Base-by-base conservation (phyloP, 2,888 invertebrate genomes). In the Idaea biselata region DNA sequence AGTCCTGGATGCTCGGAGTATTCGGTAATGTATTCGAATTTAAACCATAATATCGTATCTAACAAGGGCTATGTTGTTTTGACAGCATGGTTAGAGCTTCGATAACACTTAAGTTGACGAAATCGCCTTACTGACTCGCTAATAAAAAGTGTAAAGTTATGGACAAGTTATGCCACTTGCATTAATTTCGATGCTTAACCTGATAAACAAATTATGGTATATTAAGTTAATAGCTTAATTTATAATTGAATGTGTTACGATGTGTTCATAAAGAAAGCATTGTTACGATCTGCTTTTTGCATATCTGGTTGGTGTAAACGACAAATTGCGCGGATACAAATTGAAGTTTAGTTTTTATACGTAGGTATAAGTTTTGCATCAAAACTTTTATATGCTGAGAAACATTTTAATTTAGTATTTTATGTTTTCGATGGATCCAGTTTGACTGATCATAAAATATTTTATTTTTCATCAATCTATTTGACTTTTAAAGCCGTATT, bases 201-300 rank as follows among this genome's bases (percentile, higher is more conserved):
- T 86, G 92, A 91, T 92, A 91, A 92, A 92, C 92, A 92, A 92
- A 92, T 92, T 91, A 92, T 89, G 79, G 87, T 87, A 82, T 89
- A 91, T 91, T 90, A 92, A 89, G 82, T 91, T 92, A 88, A 92
- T 91, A 89, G 91, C 91, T 91, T 91, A 89, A 92, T 92, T 91
- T 91, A 91, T 91, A 91, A 91, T 91, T 92, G 89, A 88, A 89
- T 84, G 79, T 87, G 82, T 88, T 86, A 86, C 84, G 86, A 83
- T 83, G 82, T 84, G 83, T 85, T 86, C 85, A 86, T 87, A 87
- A 44, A 88, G 86, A 84, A 84, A 74, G 86, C 80, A 86, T 88
- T 90, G 89, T 89, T 89, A 87, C 82, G 85, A 83, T 77, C 81
- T 67, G 69, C 73, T 76, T 87, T 88, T 84, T 79, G 80, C 79